phyloP scores from a whole-genome alignment of 37 sponge, comb jelly and placozoan species.

The Beroe ovata region DNA sequence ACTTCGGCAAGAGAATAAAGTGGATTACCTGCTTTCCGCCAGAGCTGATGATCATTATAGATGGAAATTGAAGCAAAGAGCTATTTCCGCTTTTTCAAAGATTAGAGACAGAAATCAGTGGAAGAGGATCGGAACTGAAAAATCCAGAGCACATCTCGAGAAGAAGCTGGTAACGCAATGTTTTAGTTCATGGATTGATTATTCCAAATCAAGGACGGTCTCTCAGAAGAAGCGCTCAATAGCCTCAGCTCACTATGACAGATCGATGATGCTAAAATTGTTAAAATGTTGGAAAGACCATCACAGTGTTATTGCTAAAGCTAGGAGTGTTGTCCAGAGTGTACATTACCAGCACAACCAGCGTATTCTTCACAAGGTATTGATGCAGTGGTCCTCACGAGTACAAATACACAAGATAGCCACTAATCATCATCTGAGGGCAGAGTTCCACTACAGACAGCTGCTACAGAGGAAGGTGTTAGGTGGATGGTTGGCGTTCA shows the following conservation, averaged over 20 bases:
- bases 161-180: background rate
- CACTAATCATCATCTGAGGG: background rate
- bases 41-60: background rate
- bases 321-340: background rate
- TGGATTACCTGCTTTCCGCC: background rate
- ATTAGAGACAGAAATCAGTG: background rate
- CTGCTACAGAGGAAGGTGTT: background rate
- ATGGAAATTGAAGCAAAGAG: background rate
- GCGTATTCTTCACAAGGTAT: background rate
- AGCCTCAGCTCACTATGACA: background rate
- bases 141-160: background rate
- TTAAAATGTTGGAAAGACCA: background rate
- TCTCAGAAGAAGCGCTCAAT: background rate
- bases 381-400: background rate
- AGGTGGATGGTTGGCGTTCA: background rate
- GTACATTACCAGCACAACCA: background rate
- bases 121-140: background rate
- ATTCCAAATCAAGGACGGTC: background rate
- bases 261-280: background rate
- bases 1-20: background rate
- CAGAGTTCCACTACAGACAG: slow-evolving; percentile 12
- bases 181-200: background rate
- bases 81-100: background rate
- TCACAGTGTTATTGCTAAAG: background rate
- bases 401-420: background rate